Evolutionary conservation across 35 echinoderm and acorn worm species (phyloP).

Genomic region (Apostichopus parvimensis): DNA sequence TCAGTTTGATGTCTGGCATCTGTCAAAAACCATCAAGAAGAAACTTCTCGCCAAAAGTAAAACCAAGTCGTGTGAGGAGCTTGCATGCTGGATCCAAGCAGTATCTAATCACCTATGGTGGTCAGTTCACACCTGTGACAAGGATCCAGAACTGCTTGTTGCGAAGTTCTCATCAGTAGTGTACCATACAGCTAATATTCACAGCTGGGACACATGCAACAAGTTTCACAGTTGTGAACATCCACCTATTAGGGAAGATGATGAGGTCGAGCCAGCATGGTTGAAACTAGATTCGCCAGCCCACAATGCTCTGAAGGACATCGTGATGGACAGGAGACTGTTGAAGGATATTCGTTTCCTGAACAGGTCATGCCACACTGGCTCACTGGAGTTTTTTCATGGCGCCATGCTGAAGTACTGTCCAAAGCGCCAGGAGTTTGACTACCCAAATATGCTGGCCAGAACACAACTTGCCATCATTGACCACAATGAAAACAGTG

Average conservation of each 20-base stretch:
- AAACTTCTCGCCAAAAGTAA: slow-evolving; percentile 50
- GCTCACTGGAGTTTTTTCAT: slow-evolving; percentile 53
- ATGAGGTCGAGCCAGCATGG: slow-evolving; percentile 23
- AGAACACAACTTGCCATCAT: slow-evolving; percentile 53
- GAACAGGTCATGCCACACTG: slow-evolving; percentile 54
- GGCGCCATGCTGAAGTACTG: slow-evolving; percentile 65
- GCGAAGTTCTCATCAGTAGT: slow-evolving; percentile 62
- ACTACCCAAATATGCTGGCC: slow-evolving; percentile 14
- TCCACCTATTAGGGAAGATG: not conserved
- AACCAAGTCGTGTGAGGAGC: slow-evolving; percentile 28
- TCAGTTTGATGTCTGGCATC: slow-evolving; percentile 67
- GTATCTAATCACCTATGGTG: slow-evolving; percentile 69
- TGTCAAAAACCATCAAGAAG: slow-evolving; percentile 49
- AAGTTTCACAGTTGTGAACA: slow-evolving; percentile 51
- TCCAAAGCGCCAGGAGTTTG: slow-evolving; percentile 55
- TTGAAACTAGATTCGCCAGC: slow-evolving; percentile 27
- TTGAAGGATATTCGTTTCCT: slow-evolving; percentile 31
- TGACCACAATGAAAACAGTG: slow-evolving; percentile 53
- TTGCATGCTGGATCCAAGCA: slow-evolving; percentile 20
- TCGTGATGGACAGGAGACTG: slow-evolving; percentile 43
- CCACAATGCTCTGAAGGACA: slow-evolving; percentile 53
- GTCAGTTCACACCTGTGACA: slow-evolving; percentile 23
- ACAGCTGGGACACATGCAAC: slow-evolving; percentile 45
- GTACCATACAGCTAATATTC: slow-evolving; percentile 55
- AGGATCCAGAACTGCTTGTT: slow-evolving; percentile 34